phyloP scores from a whole-genome alignment of 2,113 vertebrate genomes.

The Rhea pennata region DNA sequence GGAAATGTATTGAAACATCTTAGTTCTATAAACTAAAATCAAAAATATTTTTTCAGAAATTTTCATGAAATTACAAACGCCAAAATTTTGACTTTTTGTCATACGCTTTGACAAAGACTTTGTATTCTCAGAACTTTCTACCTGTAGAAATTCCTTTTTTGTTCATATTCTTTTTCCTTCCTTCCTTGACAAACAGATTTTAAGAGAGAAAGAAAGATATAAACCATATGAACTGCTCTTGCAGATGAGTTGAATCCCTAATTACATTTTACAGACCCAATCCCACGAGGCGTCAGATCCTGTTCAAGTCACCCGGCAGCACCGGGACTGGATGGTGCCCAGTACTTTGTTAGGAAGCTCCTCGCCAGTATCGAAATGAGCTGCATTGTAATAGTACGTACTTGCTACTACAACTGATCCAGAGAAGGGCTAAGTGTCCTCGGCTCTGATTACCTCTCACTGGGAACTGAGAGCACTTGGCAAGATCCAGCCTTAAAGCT shows the following conservation, averaged over 20 bases:
- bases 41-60: neutral
- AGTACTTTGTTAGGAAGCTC: neutral
- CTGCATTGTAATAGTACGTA: neutral
- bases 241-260: neutral
- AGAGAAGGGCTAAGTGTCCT: neutral
- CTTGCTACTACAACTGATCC: neutral
- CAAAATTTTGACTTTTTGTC: neutral
- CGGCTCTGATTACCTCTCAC: neutral
- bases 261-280: neutral
- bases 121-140: neutral
- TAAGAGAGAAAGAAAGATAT: neutral
- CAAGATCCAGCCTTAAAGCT: neutral
- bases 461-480: neutral
- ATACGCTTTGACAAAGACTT: rapidly evolving
- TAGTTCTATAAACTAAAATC: neutral
- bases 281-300: neutral
- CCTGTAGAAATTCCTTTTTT: neutral
- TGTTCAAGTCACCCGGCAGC: neutral
- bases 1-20: rapidly evolving
- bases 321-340: neutral
- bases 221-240: neutral
- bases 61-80: neutral
- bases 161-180: neutral
- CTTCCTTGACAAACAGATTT: neutral
- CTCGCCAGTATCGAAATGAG: neutral